Conservation (phyloP, 2,113 vertebrate genomes). For the Cairina moschata region DNA sequence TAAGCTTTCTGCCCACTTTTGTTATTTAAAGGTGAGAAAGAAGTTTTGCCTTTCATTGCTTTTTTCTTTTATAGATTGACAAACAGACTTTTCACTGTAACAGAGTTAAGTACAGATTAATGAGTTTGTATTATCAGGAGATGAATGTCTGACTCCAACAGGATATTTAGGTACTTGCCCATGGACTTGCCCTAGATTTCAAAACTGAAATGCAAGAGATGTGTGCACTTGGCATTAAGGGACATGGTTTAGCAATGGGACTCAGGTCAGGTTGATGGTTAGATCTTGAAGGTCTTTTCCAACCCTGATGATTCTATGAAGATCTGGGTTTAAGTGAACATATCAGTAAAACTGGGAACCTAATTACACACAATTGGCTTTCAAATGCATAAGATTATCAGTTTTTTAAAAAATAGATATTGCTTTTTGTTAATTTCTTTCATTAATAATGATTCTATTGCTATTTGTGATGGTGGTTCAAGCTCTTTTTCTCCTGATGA, state of each 20-base stretch:
- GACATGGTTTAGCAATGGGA: neutral
- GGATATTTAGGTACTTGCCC: neutral
- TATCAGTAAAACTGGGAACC: neutral
- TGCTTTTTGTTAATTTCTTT: neutral
- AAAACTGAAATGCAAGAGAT: neutral
- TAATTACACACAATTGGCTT: neutral
- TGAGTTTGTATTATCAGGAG: neutral
- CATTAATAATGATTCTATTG: neutral
- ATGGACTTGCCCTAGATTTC: neutral
- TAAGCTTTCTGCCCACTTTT: neutral
- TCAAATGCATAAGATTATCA: neutral
- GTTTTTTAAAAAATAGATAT: neutral
- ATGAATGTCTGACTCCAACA: neutral
- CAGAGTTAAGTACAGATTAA: neutral
- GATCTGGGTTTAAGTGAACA: neutral
- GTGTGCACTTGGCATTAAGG: neutral
- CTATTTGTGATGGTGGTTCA: neutral
- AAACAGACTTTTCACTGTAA: neutral
- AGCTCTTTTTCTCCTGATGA: neutral
- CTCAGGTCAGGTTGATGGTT: neutral
- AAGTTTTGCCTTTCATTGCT: neutral
- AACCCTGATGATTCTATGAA: neutral
- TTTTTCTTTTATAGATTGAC: neutral
- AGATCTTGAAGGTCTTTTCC: neutral
- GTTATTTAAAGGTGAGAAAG: neutral